These are phyloP conservation scores for Odontocerum albicorne DNA, from an alignment of 2,888 invertebrate species.

Conservation along the genomic window DNA sequence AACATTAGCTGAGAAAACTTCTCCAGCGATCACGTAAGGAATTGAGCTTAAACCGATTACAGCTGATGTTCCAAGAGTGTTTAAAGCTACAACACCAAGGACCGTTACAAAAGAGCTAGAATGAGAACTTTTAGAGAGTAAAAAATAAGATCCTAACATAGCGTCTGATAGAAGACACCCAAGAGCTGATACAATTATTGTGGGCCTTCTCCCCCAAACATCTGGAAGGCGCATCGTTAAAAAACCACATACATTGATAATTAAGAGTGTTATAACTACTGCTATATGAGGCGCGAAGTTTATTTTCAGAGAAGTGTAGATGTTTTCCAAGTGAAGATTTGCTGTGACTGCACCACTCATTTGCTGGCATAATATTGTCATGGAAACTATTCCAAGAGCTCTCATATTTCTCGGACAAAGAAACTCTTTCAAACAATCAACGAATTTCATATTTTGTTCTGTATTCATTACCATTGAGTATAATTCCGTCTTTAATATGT, in stretches of 20 bases:
- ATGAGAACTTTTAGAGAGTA: conserved; percentile 44
- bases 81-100: conserved; percentile 52
- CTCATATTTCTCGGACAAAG: conserved; percentile 5
- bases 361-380: conserved; percentile 16
- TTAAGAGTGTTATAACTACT: conserved; percentile 9
- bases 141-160: conserved; percentile 47
- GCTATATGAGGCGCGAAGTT: conserved; percentile 14
- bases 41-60: conserved; percentile 53
- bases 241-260: conserved; percentile 6
- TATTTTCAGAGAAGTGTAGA: conserved; percentile 6
- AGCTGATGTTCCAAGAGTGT: conserved; percentile 42
- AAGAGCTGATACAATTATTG: conserved; percentile 49
- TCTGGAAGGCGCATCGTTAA: conserved; percentile 11
- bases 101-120: conserved; percentile 47
- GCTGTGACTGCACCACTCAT: conserved; percentile 13
- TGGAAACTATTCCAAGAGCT: conserved; percentile 14
- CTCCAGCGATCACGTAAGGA: conserved; percentile 53
- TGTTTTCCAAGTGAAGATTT: conserved; percentile 13
- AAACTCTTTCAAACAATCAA: conserved; percentile 15
- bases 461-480: conserved; percentile 14
- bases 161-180: conserved; percentile 42
- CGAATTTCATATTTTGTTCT: conserved; percentile 3
- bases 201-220: conserved; percentile 48
- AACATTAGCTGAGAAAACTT: conserved; percentile 59
- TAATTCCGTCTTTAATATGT: conserved; percentile 14